Evolutionary conservation across 1,140 invertebrate genomes (phyloP), one percentile per base, ranked within the genome.

Genomic region (Eulimnadia texana): DNA sequence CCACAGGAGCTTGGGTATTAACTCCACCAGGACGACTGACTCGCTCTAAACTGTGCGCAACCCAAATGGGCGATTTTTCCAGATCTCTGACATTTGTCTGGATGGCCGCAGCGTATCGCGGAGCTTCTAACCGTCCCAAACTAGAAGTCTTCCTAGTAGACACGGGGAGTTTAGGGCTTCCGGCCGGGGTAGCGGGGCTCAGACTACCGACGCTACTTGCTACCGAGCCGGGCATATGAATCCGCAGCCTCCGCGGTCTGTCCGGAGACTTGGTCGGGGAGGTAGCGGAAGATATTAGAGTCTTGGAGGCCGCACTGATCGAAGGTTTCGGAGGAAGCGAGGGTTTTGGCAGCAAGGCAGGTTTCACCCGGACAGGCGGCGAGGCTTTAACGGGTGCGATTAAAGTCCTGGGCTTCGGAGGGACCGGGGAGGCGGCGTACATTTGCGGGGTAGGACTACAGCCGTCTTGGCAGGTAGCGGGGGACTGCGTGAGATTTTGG

Each of bases 291-390:
- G 19, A 42, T 22, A 24, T 11, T 3, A 19, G 52, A 11, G 6
- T 20, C 19, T 57, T 23, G 2, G 13, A 11, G 52, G 13, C 23
- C 16, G 33, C n/a, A n/a, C n/a, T n/a, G n/a, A n/a, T n/a, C n/a
- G n/a, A n/a, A n/a, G n/a, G 52, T 19, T 20, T 62, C 11, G 50
- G 25, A 11, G 24, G n/a, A 11, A 61, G 19, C 13, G 25, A 56
- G 1, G 47, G 56, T 60, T 63, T 63, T 13, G 62, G 62, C 3
- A 57, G 56, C n/a, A 63, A 42, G n/a, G 49, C 50, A 33, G 62
- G 62, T 51, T 63, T 63, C 0, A 13, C 10, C 2, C 22, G 22
- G 11, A 58, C 19, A 19, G 20, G 58, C 1, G 60, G 60, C 11
- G 51, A 53, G 13, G 22, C 47, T 60, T 25, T 42, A 10, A 29